These are phyloP conservation scores for Clunio marinus DNA, from an alignment of 2,888 invertebrate species.

Conservation along the genomic window DNA sequence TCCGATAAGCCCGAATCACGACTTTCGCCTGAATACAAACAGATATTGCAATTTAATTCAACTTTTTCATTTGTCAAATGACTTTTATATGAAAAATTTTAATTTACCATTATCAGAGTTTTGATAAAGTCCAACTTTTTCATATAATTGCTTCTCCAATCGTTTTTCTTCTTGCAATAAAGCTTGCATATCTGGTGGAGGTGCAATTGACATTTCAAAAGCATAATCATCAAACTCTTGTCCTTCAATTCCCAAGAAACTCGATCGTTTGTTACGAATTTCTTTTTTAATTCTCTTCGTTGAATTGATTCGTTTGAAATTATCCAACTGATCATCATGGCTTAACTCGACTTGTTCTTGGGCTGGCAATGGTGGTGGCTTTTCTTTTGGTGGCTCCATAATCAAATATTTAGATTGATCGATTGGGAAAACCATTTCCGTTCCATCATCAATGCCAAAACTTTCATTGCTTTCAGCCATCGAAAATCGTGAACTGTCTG, in stretches of 20 bases:
- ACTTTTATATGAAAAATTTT: no score
- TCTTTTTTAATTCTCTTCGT: constrained; percentile 83
- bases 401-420: constrained; percentile 41
- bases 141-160: constrained; percentile 70
- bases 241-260: constrained; percentile 80
- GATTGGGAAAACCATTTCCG: constrained; percentile 32
- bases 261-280: constrained; percentile 74
- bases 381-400: constrained; percentile 76
- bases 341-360: constrained; percentile 48
- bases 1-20: constrained; percentile 74
- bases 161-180: constrained; percentile 76
- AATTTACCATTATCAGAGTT: constrained; percentile 57
- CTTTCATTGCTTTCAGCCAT: constrained; percentile 34
- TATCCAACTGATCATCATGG: constrained; percentile 48
- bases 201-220: constrained; percentile 63
- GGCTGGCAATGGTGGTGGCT: constrained; percentile 76
- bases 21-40: constrained; percentile 55
- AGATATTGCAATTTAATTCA: background rate
- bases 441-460: constrained; percentile 35
- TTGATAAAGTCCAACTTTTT: constrained; percentile 66
- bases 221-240: constrained; percentile 65
- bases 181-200: constrained; percentile 74
- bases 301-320: constrained; percentile 69
- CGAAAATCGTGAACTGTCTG: constrained; percentile 29
- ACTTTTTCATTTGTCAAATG: no score